Evolutionary conservation across 2,888 invertebrate genomes (phyloP).

Genomic region (Xestia xanthographa): DNA sequence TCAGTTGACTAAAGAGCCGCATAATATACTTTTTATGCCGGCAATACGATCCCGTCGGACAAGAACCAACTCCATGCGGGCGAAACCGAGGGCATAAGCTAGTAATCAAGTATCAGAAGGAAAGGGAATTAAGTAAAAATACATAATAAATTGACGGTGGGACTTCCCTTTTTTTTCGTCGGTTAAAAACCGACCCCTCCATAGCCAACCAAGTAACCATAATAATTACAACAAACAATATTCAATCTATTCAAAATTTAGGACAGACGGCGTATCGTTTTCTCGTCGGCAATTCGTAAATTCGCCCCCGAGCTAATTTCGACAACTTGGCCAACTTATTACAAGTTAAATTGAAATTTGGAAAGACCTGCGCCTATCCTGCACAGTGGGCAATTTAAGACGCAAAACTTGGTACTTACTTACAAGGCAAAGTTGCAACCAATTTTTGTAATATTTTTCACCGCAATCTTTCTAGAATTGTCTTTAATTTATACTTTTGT

Average conservation of each 20-base stretch:
- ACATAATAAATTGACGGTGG: neutral
- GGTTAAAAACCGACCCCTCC: neutral
- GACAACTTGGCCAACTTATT: conserved; percentile 81
- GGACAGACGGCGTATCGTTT: conserved; percentile 59
- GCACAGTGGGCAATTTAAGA: conserved; percentile 69
- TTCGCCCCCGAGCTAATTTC: conserved; percentile 78
- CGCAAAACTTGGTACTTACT: conserved; percentile 66
- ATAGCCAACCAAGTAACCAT: conserved; percentile 9
- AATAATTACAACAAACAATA: conserved; percentile 42
- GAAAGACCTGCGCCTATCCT: conserved; percentile 75
- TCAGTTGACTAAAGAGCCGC: too few species aligned
- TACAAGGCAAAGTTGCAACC: conserved; percentile 61
- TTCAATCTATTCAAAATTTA: conserved; percentile 58
- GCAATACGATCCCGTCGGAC: too few species aligned
- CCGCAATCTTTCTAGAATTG: conserved; percentile 65
- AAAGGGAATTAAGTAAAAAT: neutral
- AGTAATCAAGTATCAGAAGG: neutral
- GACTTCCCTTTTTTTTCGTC: neutral
- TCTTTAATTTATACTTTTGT: conserved; percentile 66
- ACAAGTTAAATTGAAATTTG: conserved; percentile 87
- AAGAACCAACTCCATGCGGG: neutral
- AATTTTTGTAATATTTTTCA: conserved; percentile 66
- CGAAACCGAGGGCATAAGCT: neutral
- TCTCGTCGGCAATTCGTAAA: conserved; percentile 67
- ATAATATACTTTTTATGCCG: too few species aligned